These are phyloP conservation scores for Scytalopus superciliaris DNA, from an alignment of 2,113 vertebrate species.

Conservation along the genomic window DNA sequence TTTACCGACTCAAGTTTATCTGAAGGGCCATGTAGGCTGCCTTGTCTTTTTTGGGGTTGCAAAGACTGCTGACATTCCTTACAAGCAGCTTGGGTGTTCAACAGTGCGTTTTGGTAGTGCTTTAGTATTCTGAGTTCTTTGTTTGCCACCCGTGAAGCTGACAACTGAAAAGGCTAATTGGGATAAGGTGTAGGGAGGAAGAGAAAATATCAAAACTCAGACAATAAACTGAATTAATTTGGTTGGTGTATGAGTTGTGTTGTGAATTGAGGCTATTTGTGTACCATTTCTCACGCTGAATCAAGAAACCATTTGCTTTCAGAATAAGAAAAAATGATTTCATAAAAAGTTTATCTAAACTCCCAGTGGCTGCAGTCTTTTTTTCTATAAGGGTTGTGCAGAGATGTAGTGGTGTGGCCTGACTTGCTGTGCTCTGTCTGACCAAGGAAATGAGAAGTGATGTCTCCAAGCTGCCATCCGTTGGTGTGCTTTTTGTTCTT, in stretches of 20 bases:
- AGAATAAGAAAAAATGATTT: background rate
- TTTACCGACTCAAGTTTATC: background rate
- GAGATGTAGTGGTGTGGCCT: background rate
- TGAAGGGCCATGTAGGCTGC: background rate
- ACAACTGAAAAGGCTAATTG: conserved; percentile 30
- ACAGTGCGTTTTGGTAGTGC: background rate
- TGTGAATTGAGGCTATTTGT: background rate
- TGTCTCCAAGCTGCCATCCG: background rate
- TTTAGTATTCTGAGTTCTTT: background rate
- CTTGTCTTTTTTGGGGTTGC: background rate
- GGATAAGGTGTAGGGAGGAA: background rate
- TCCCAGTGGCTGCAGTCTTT: background rate
- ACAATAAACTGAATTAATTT: background rate
- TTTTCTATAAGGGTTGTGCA: background rate
- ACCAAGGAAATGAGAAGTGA: background rate
- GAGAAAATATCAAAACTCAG: background rate
- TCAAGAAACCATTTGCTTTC: background rate
- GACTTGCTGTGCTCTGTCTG: background rate
- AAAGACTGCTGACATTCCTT: background rate
- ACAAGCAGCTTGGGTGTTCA: background rate
- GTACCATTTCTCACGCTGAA: background rate
- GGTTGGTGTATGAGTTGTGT: background rate
- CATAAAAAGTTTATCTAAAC: background rate
- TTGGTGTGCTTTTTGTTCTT: background rate
- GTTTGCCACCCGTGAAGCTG: background rate